Conservation (phyloP, 2,113 vertebrate species). For the Haliaeetus leucogaster region DNA sequence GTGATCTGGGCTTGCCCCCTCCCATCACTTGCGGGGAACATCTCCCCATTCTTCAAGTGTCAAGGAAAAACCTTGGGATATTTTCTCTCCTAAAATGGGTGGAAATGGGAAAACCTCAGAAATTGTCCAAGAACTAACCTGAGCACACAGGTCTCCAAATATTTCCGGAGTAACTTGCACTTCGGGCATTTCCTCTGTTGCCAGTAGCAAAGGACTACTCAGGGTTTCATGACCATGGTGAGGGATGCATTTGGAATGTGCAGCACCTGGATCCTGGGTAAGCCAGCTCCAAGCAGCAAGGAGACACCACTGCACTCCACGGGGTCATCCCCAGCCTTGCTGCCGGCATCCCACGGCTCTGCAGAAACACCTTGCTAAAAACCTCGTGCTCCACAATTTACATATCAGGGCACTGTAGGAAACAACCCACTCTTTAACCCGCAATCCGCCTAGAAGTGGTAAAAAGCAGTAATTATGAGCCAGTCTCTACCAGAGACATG, state of each 20-base stretch:
- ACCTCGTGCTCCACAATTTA: neutral
- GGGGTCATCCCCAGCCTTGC: neutral
- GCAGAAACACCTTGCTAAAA: neutral
- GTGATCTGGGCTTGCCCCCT: neutral
- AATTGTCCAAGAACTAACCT: neutral
- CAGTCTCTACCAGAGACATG: neutral
- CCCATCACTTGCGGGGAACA: fast-evolving
- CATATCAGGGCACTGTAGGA: neutral
- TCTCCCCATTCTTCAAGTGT: neutral
- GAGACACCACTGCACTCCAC: neutral
- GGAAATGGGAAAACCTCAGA: neutral
- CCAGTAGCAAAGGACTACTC: neutral
- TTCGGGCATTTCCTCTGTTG: neutral
- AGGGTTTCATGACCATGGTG: fast-evolving
- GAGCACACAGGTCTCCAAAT: neutral
- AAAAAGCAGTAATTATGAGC: neutral
- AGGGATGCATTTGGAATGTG: neutral
- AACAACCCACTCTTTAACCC: neutral
- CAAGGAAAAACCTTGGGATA: neutral
- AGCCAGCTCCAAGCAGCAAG: neutral
- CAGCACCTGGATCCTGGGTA: neutral
- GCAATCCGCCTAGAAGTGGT: neutral
- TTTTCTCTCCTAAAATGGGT: neutral
- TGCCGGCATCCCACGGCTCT: neutral
- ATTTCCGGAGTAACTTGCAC: neutral